Conservation (phyloP, 2,797 vertebrate genomes). For the Sebastolobus alascanus region DNA sequence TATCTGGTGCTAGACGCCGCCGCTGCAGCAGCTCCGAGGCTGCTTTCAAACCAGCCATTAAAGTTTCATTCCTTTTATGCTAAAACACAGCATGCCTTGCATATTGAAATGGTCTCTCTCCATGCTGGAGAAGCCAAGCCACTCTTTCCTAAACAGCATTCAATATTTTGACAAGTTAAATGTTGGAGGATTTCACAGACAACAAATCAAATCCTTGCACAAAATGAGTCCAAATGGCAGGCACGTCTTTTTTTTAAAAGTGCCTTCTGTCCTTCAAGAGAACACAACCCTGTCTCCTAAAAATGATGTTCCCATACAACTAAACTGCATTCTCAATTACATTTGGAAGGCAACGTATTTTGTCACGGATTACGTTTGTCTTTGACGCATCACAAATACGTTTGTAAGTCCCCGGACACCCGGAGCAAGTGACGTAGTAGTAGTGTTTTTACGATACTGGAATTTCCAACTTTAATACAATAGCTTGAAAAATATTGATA, state of each 20-base stretch:
- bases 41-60: constrained; percentile 68
- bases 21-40: constrained; percentile 26
- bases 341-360: no score
- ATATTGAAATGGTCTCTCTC: constrained; percentile 47
- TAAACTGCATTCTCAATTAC: no score
- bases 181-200: constrained; percentile 38
- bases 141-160: constrained; percentile 41
- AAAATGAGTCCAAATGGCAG: constrained; percentile 20
- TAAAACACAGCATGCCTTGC: constrained; percentile 53
- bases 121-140: constrained; percentile 20
- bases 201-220: constrained; percentile 37
- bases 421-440: no score
- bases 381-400: no score
- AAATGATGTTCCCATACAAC: no score
- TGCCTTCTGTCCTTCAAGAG: neutral
- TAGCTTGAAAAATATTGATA: no score
- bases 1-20: constrained; percentile 23
- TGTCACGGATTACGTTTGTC: no score
- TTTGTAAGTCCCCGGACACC: no score
- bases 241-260: neutral
- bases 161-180: constrained; percentile 53
- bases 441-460: no score
- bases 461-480: no score
- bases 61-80: constrained; percentile 70
- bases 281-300: no score